Evolutionary conservation across 2,888 invertebrate species (phyloP), one percentile per base, ranked within the genome.

Genomic region (Salticus scenicus): DNA sequence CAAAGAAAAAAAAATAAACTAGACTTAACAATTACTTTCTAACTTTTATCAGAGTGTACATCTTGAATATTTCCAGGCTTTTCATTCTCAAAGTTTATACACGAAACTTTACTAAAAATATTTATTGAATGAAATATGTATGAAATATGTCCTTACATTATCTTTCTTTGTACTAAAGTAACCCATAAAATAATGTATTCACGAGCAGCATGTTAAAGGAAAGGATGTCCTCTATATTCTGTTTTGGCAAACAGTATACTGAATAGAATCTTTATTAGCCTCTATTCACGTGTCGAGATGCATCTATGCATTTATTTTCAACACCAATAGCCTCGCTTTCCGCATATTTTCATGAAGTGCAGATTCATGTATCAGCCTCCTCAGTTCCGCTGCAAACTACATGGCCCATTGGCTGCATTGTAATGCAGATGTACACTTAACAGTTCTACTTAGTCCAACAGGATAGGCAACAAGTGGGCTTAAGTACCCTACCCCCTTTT

Each of bases 391-490:
- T 69, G n/a, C 37, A 20, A 64, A 37, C 27, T 57, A 69, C 67
- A 84, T 27, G 77, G 73, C 41, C 69, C 83, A 84, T 84, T 84
- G 77, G 77, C 28, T 63, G 41, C 77, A 84, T 84, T 84, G 83
- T 77, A 63, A 84, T 78, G 83, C 83, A 84, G 83, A 84, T 84
- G 83, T 37, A 66, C 83, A 73, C 77, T 84, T 84, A 67, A 73
- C 77, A 69, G 83, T 41, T 77, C 77, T 63, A 77, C 83, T 84
- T 84, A 84, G 83, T 51, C 47, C 51, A 33, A 51, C 83, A 83
- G 72, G 72, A 71, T 66, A 76, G 83, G 73, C 83, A 84, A 84
- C 83, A 84, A 84, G 77, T 84, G 72, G 57, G 67, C 83, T 78
- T 73, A 78, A 33, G 41, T 33, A 63, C 37, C 70, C 20, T 27